Base-by-base conservation (phyloP, 2,113 vertebrate genomes). In the Naja naja region DNA sequence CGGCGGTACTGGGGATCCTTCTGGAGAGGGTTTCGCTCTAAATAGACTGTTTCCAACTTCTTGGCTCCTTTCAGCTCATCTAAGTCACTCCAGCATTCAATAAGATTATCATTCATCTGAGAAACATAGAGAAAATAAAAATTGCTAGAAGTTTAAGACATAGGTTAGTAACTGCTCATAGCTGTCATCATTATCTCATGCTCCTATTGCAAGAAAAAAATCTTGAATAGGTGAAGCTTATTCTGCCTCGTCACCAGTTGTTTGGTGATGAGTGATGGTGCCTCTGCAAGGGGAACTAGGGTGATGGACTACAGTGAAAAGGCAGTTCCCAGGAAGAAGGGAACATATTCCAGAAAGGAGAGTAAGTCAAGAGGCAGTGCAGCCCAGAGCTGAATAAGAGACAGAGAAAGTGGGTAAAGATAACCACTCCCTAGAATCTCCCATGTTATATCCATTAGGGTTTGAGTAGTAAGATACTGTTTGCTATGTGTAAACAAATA, bases 61-160 rank as follows among this genome's bases (percentile, higher is more conserved):
- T 97, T 98, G 30, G 99, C 98, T 1, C 98, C 99, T 96, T 99
- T 99, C 96, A 99, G 96, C 97, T 99, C 99, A 0, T 99, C 99
- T 56, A 99, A 98, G 96, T 99, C 99, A 0, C 98, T 98, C 99
- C 99, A 99, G 97, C 99, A 99, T 87, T 99, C 99, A 0, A 99
- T 96, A 34, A 99, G 98, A 85, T 99, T 99, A 97, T 99, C 99
- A 0, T 99, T 99, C 99, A 99, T 99, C 99, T 99, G 97, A 85
- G 94, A 85, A 88, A 90, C 56, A 93, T 0, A 53, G 20, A 89
- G 0, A 1, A 89, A 87, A 91, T 43, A 47, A 0, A 55, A 92
- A 89, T 92, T 18, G 45, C 18, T 45, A 25, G n/a, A 54, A n/a
- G 64, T 43, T 30, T 2, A 81, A 22, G 74, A 43, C 74, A n/a